Evolutionary conservation across 2,113 vertebrate species (phyloP).

Genomic region (Thomomys bottae): DNA sequence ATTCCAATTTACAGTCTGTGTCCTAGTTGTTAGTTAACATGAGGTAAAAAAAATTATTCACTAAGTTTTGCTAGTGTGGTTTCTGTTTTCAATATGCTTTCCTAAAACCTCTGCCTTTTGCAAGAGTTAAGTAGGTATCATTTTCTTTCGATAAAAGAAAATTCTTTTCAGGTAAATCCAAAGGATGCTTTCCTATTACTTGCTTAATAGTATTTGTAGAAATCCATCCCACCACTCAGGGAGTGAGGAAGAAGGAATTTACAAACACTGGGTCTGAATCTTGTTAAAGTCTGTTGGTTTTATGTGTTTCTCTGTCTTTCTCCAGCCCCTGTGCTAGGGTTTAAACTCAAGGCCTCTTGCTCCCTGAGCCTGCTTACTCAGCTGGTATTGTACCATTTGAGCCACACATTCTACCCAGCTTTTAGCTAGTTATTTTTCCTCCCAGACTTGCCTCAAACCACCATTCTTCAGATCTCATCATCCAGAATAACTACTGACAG

Average conservation of each 20-base stretch:
- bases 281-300: constrained; percentile 16
- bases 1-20: not conserved
- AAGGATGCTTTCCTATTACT: constrained; percentile 23
- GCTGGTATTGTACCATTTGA: no score
- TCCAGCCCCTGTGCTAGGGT: not conserved
- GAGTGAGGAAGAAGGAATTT: constrained; percentile 8
- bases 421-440: no score
- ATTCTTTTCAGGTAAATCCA: constrained; percentile 29
- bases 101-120: constrained; percentile 31
- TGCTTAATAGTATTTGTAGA: not conserved
- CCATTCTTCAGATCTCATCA: no score
- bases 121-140: constrained; percentile 44
- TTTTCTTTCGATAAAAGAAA: constrained; percentile 53
- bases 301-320: not conserved
- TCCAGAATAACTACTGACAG: no score
- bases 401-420: no score
- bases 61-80: constrained; percentile 15
- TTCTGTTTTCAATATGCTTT: constrained; percentile 32
- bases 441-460: no score
- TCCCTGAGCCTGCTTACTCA: no score
- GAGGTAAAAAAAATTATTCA: not conserved
- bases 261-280: not conserved
- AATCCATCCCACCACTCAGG: not conserved
- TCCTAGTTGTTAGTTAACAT: not conserved
- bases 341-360: no score